Evolutionary conservation across 2,113 vertebrate genomes (phyloP), one percentile per base, ranked within the genome.

Genomic region (Pitta sordida): DNA sequence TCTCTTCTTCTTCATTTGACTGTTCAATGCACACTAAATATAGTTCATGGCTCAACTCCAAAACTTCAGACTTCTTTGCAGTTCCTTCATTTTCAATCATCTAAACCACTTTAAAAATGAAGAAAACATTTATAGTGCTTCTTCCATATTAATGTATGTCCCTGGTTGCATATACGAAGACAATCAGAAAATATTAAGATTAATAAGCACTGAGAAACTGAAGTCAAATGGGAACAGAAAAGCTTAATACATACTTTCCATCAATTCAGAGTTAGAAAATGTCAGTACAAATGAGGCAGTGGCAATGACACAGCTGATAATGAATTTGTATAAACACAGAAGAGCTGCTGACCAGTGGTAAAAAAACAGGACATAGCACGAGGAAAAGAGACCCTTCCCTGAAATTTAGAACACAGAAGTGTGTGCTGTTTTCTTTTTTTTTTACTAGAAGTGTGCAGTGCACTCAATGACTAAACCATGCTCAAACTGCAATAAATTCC

Each of bases 131-230:
- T 77, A 14, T 34, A 83, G 49, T 75, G 55, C 22, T 85, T 92
- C 55, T 77, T 90, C 74, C 79, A 90, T 92, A 88, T 80, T 90
- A 86, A 94, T 69, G 43, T 32, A 56, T 21, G 15, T 52, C 63
- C 63, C 71, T 13, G 4, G 26, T 37, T 74, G 79, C 58, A 86
- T n/a, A 34, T 62, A 55, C 46, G 86, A 94, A 86, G 83, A 69
- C 53, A 84, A 73, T 67, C 46, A 69, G 32, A 84, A 86, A 68
- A 59, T 5, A 94, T 34, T 77, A 74, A 65, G 46, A 88, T 76
- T 90, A 94, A 86, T 62, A 88, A 94, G 46, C 36, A 78, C n/a
- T 52, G 34, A 91, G 82, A 94, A 94, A 91, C 9, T 64, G 60
- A 90, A 86, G 41, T 69, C 68, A 95, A 88, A 93, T 67, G 74